phyloP scores from a whole-genome alignment of 2,113 vertebrate genomes.

The Melanerpes aurifrons region DNA sequence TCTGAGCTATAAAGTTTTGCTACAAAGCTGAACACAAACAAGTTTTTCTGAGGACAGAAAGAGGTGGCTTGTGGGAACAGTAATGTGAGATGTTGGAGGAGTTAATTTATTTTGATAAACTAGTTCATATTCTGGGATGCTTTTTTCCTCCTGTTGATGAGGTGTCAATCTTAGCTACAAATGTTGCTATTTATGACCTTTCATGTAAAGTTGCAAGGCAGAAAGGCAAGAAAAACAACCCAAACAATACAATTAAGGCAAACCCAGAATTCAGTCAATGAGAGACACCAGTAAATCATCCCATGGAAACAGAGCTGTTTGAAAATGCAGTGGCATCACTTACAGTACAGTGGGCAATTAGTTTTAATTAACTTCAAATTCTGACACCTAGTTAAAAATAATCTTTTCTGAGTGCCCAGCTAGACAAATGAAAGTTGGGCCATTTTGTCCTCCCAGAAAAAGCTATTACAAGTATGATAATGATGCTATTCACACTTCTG shows the following conservation, averaged over 20 bases:
- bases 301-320: slow-evolving; percentile 46
- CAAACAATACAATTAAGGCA: slow-evolving; percentile 37
- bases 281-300: slow-evolving; percentile 15
- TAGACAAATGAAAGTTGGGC: slow-evolving; percentile 36
- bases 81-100: background rate
- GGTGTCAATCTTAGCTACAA: background rate
- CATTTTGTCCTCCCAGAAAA: slow-evolving; percentile 32
- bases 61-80: background rate
- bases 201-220: background rate
- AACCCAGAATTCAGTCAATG: slow-evolving; percentile 23
- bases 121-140: background rate
- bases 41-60: background rate
- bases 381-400: slow-evolving; percentile 51
- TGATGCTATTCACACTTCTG: background rate
- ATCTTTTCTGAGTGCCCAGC: slow-evolving; percentile 12
- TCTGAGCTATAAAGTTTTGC: background rate
- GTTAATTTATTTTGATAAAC: background rate
- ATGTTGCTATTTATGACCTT: slow-evolving; percentile 34
- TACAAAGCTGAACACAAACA: background rate
- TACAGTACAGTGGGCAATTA: slow-evolving; percentile 60
- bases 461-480: slow-evolving; percentile 15
- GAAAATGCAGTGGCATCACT: slow-evolving; percentile 52
- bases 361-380: slow-evolving; percentile 75
- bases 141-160: background rate
- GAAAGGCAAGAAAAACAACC: slow-evolving; percentile 49